These are phyloP conservation scores for Australoheros facetus DNA, from an alignment of 2,797 vertebrate species.

Conservation along the genomic window DNA sequence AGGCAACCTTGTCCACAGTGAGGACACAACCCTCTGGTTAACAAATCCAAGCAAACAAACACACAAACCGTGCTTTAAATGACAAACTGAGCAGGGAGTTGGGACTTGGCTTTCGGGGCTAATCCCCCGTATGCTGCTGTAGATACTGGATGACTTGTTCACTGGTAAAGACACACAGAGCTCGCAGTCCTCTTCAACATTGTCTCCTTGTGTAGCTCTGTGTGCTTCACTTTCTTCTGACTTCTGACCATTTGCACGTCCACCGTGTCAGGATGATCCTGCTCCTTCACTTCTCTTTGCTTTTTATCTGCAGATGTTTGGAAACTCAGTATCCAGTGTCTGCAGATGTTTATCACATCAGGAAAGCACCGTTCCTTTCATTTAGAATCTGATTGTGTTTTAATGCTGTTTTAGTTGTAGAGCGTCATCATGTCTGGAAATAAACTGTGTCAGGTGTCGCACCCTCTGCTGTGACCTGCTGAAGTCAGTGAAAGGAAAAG, in stretches of 20 bases:
- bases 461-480: neutral
- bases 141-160: too few relatives aligned
- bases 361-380: neutral
- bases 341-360: neutral
- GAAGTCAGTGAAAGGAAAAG: neutral
- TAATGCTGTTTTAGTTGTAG: neutral
- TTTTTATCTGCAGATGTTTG: too few relatives aligned
- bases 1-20: accelerated
- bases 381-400: neutral
- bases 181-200: neutral
- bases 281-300: neutral
- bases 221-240: neutral
- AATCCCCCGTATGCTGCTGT: too few relatives aligned
- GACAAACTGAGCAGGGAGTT: neutral
- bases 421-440: neutral
- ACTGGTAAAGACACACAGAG: too few relatives aligned
- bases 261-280: neutral
- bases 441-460: neutral
- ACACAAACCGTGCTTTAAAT: neutral
- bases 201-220: accelerated
- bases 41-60: neutral
- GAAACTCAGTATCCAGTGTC: neutral
- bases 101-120: too few relatives aligned
- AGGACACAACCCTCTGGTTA: neutral
- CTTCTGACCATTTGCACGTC: neutral